Evolutionary conservation across 2,888 invertebrate genomes (phyloP), one percentile per base, ranked within the genome.

Genomic region (Willowsia nigromaculata): DNA sequence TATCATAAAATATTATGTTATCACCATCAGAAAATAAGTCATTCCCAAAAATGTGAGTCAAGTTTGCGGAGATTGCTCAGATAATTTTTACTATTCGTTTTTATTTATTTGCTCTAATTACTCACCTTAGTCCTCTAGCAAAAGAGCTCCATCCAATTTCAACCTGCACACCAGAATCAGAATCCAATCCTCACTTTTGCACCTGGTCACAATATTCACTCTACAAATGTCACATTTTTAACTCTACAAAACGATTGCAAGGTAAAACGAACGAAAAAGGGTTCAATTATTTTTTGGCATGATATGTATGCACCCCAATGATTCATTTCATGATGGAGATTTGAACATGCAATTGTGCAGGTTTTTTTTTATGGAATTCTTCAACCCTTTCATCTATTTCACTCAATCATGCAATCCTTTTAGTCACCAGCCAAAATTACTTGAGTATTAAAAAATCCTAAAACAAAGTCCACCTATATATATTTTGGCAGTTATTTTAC

Each of bases 331-430:
- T 15, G 18, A 53, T n/a, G 1, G 6, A 18, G 53, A 22, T 5
- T 7, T 53, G 53, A 33, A 65, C 68, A 68, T 68, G 68, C 68
- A 68, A 37, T 18, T 33, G 37, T n/a, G 68, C n/a, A 68, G 37
- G n/a, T 33, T 33, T 15, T 5, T 15, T 30, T n/a, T n/a, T n/a
- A n/a, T 62, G 15, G 1, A 62, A 50, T 13, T 13, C n/a, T n/a
- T n/a, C n/a, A n/a, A 11, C n/a, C 7, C 53, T n/a, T 18, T 53
- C 18, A 6, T 53, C 22, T 22, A 22, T 53, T 22, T n/a, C n/a
- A n/a, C n/a, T n/a, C 18, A 56, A 56, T 56, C 62, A 62, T 62
- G 62, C 30, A 62, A 62, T 62, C 27, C 27, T 62, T 0, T 62
- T 25, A 43, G 13, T 43, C 13, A 9, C 4, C 1, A 43, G 43